Evolutionary conservation across 2,888 invertebrate species (phyloP).

Genomic region (Ametastegia equiseti): DNA sequence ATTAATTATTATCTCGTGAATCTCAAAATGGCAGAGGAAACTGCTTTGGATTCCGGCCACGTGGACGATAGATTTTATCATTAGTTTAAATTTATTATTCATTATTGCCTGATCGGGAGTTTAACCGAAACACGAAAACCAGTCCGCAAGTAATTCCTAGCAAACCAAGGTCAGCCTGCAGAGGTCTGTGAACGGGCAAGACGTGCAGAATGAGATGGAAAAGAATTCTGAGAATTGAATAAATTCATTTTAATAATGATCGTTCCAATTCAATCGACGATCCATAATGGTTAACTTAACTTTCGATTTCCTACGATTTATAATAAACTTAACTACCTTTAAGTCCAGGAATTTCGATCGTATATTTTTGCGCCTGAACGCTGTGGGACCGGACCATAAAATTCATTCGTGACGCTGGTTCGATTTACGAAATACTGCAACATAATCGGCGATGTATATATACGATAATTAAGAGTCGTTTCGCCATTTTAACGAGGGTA

Average conservation of each 20-base stretch:
- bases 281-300: neutral
- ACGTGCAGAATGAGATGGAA: neutral
- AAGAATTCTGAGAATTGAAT: neutral
- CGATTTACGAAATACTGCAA: no score
- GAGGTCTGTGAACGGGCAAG: neutral
- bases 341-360: neutral
- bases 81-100: neutral
- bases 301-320: neutral
- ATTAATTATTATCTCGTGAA: no score
- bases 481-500: conserved; percentile 13
- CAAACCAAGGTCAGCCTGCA: neutral
- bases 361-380: neutral
- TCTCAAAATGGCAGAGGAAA: no score
- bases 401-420: no score
- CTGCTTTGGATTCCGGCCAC: no score
- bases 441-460: no score
- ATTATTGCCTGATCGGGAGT: neutral
- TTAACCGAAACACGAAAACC: neutral
- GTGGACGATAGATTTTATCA: no score
- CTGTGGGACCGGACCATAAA: neutral
- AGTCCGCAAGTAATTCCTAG: neutral
- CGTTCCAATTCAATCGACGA: neutral
- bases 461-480: no score
- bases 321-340: neutral
- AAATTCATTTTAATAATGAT: neutral